These are phyloP conservation scores for Ramphastos sulfuratus DNA, from an alignment of 2,113 vertebrate genomes.

Conservation along the genomic window DNA sequence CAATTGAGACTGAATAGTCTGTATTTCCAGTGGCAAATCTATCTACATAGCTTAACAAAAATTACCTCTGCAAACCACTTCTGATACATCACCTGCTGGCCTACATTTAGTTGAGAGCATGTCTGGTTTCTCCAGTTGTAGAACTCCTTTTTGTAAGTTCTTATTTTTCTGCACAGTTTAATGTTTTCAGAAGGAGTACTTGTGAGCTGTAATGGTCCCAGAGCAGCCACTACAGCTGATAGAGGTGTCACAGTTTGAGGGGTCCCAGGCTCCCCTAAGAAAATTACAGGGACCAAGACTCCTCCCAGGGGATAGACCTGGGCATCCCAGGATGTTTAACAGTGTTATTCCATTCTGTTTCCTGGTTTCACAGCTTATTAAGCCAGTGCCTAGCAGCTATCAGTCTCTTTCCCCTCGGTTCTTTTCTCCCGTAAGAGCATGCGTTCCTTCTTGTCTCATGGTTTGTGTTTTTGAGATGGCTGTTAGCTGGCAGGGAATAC, in stretches of 20 bases:
- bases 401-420: too few species aligned
- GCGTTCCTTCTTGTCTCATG: too few species aligned
- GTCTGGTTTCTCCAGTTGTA: not conserved
- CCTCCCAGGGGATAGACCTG: too few species aligned
- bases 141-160: not conserved
- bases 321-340: too few species aligned
- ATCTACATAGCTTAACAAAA: not conserved
- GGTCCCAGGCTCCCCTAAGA: too few species aligned
- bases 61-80: not conserved
- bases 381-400: too few species aligned
- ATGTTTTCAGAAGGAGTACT: not conserved
- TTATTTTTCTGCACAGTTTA: constrained; percentile 4
- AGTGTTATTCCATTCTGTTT: too few species aligned
- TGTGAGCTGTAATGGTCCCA: not conserved
- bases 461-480: too few species aligned
- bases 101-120: not conserved
- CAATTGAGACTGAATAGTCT: not conserved
- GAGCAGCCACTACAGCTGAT: not conserved
- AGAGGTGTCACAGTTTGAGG: not conserved
- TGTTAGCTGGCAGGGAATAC: too few species aligned
- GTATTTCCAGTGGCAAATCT: not conserved
- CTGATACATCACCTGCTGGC: not conserved
- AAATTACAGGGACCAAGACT: too few species aligned
- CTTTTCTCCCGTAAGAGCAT: too few species aligned
- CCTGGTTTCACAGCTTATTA: too few species aligned